Evolutionary conservation across 2,797 vertebrate species (phyloP).

Genomic region (Karalla daura): DNA sequence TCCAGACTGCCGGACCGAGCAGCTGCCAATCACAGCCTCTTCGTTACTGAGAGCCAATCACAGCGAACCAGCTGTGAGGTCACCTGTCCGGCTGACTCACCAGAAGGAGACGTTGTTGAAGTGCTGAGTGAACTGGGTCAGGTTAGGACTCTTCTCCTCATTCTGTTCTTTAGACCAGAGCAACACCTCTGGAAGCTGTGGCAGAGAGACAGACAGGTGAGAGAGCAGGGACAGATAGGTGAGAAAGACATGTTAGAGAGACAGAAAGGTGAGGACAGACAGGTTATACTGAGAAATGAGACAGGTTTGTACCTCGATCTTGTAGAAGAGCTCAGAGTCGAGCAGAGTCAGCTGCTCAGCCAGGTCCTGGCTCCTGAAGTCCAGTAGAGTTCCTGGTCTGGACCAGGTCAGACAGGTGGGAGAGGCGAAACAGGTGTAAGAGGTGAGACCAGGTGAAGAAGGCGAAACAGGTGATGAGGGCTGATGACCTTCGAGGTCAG

Average conservation of each 20-base stretch:
- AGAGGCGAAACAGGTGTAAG: no score
- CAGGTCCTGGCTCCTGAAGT: conserved; percentile 92
- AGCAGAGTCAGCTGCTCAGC: conserved; percentile 92
- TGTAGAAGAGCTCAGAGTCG: conserved; percentile 91
- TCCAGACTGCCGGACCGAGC: no score
- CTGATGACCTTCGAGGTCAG: not conserved
- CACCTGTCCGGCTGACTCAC: no score
- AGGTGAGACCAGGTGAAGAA: fast-evolving
- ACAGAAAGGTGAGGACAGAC: not conserved
- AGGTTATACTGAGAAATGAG: not conserved
- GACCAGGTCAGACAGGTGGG: not conserved
- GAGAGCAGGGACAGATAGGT: not conserved
- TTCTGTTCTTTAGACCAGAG: conserved; percentile 93
- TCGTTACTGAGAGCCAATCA: no score
- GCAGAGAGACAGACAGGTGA: conserved; percentile 1
- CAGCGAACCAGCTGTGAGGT: no score
- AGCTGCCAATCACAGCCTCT: no score
- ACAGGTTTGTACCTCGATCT: conserved; percentile 83
- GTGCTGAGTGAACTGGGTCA: conserved; percentile 93
- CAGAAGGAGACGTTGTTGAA: conserved; percentile 98
- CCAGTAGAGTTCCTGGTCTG: conserved; percentile 91
- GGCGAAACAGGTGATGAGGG: not conserved
- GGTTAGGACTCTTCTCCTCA: conserved; percentile 91
- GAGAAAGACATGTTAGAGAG: not conserved
- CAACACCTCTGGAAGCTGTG: conserved; percentile 88